phyloP scores from a whole-genome alignment of 2,113 vertebrate species.

The Chinchilla lanigera region DNA sequence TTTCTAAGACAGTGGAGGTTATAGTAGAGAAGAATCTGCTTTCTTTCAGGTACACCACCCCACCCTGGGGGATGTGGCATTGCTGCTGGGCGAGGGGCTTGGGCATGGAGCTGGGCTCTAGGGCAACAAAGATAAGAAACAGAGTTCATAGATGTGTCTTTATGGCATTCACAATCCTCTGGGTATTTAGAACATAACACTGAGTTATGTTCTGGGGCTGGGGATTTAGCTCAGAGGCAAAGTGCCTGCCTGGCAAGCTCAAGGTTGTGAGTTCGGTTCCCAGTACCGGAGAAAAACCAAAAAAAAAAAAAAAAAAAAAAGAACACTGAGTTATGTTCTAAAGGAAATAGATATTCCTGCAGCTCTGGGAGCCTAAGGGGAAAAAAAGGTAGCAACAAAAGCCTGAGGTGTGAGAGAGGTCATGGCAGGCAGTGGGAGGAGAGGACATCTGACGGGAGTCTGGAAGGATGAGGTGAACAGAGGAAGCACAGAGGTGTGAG shows the following conservation, averaged over 20 bases:
- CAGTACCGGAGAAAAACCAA: too few relatives aligned
- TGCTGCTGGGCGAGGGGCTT: not conserved
- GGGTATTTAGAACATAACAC: not conserved
- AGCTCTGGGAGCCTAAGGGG: not conserved
- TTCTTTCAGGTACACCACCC: not conserved
- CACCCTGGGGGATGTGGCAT: not conserved
- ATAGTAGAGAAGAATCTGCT: not conserved
- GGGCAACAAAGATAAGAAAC: not conserved
- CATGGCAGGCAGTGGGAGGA: too few relatives aligned
- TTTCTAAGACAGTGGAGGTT: not conserved
- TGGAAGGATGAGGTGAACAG: too few relatives aligned
- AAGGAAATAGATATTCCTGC: not conserved
- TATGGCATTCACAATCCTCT: not conserved
- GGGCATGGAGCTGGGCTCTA: not conserved
- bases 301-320: not conserved
- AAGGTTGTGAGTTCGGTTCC: too few relatives aligned
- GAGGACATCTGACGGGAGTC: not conserved
- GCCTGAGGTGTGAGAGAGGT: not conserved
- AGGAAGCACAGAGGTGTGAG: not conserved
- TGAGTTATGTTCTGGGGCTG: not conserved
- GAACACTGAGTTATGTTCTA: not conserved
- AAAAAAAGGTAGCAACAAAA: not conserved
- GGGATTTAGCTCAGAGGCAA: too few relatives aligned
- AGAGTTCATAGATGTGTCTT: rapidly evolving
- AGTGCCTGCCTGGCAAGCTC: too few relatives aligned